These are phyloP conservation scores for Lepus europaeus DNA, from an alignment of 2,113 vertebrate genomes.

Conservation along the genomic window DNA sequence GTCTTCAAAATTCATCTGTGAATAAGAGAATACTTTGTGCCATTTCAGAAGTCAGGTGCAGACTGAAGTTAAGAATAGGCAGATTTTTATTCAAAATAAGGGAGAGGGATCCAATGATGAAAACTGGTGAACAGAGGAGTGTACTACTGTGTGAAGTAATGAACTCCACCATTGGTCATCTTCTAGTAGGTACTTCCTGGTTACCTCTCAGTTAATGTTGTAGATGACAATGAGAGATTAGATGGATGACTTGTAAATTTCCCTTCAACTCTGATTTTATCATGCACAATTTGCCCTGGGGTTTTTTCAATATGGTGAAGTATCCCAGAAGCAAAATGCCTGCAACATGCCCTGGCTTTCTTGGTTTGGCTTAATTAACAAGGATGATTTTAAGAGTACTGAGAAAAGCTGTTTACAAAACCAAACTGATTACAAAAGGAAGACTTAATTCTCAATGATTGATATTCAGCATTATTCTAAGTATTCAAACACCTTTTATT, in stretches of 20 bases:
- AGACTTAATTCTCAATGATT: conserved; percentile 27
- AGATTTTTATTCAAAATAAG: conserved; percentile 25
- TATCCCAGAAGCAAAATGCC: neutral
- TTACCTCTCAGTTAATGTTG: neutral
- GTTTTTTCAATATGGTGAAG: conserved; percentile 35
- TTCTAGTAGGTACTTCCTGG: neutral
- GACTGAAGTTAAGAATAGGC: neutral
- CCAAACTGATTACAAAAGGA: conserved; percentile 16
- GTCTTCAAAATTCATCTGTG: neutral
- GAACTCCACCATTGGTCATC: neutral
- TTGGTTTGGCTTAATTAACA: conserved; percentile 33
- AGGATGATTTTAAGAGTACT: conserved; percentile 5
- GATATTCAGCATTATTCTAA: conserved; percentile 39
- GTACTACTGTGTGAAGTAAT: neutral
- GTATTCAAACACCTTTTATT: conserved; percentile 34
- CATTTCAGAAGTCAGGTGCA: neutral
- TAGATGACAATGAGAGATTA: neutral
- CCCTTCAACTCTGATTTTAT: conserved; percentile 2
- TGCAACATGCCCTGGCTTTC: neutral
- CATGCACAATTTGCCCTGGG: neutral
- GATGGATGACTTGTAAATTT: neutral
- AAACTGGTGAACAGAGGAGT: neutral
- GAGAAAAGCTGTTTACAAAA: conserved; percentile 36
- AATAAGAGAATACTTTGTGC: neutral
- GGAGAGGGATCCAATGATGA: neutral